phyloP scores from a whole-genome alignment of 2,113 vertebrate species.

The Dasypus novemcinctus region DNA sequence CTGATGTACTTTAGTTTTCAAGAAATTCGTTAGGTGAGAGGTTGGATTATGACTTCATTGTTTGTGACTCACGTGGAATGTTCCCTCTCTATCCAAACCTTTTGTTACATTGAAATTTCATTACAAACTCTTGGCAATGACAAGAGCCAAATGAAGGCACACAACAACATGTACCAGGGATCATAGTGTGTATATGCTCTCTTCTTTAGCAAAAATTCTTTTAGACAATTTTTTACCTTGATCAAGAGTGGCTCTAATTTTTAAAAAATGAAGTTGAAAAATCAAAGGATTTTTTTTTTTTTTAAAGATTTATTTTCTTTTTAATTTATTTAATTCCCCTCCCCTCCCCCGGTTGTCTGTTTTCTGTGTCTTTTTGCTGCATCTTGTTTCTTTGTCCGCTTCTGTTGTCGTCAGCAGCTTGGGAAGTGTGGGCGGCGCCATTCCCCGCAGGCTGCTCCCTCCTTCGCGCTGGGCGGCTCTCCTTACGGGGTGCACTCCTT shows the following conservation, averaged over 20 bases:
- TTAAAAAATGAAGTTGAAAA: neutral
- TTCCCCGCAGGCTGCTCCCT: no score
- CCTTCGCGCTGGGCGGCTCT: no score
- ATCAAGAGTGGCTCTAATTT: neutral
- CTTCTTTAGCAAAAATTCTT: slow-evolving; percentile 14
- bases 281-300: slow-evolving; percentile 37
- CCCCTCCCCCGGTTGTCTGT: no score
- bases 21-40: neutral
- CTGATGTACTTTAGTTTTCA: neutral
- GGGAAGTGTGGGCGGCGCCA: no score
- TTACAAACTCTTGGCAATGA: neutral
- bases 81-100: neutral
- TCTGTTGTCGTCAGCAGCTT: no score
- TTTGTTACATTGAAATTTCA: neutral
- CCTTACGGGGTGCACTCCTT: no score
- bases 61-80: slow-evolving; percentile 16
- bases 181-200: neutral
- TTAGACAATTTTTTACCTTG: slow-evolving; percentile 20
- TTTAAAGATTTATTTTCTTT: no score
- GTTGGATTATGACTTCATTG: neutral
- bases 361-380: no score
- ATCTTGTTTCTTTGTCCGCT: no score
- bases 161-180: neutral
- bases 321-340: no score
- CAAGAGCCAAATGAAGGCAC: neutral